Evolutionary conservation across 2,888 invertebrate species (phyloP), one percentile per base, ranked within the genome.

Genomic region (Bellardia pandia): DNA sequence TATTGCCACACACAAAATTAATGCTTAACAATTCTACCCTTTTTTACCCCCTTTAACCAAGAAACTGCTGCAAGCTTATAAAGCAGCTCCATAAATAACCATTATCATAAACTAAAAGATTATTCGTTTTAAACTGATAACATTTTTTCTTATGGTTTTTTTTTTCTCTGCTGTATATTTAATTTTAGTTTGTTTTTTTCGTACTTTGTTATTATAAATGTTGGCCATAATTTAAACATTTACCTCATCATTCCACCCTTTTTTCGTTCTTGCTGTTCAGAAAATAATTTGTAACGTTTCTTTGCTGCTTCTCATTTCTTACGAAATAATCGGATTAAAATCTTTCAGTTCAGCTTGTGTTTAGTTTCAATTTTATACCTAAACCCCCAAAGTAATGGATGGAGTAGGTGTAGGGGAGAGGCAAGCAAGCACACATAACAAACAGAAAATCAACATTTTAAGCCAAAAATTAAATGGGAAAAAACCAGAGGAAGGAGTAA

Each of bases 291-390:
- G 80, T 56, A 56, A 68, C 11, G 14, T 33, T 85, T 75, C 74
- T 82, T 60, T 60, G 68, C 37, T 53, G 33, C n/a, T 60, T 48
- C 33, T 42, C 42, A 58, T 72, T 86, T 60, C 80, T 87, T 87
- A 78, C 72, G 60, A 85, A 85, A 81, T 87, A 85, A 87, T 85
- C 87, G 85, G 87, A 87, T 87, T 87, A 87, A 87, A 81, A 85
- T 85, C 75, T 85, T 62, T 66, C 33, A 64, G 33, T 66, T 81
- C 42, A 58, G 64, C 64, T 75, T 62, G n/a, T 72, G 51, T 72
- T 62, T 62, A 79, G 71, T 62, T 79, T 79, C 42, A 58, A 45
- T 74, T n/a, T 68, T 68, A 53, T 30, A 76, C n/a, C 13, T 37
- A 58, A 30, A 64, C 13, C 13, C n/a, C 7, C 37, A 30, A 45